Evolutionary conservation across 37 sponge, comb jelly and placozoan species (phyloP), one percentile per base, ranked within the genome.

Genomic region (Eunapius fragilis): DNA sequence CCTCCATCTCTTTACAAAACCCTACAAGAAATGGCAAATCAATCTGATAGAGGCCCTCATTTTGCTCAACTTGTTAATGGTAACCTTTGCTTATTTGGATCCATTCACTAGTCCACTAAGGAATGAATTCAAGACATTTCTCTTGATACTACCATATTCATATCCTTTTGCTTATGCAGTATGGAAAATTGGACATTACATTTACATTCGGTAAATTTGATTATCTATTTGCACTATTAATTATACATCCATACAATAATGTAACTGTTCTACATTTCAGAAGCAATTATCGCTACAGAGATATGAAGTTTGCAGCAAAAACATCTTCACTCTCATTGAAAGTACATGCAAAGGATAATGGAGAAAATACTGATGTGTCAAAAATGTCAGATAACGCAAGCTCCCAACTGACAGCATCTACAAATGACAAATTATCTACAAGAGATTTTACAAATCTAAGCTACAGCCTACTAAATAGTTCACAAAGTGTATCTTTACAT

Each of bases 31-130:
- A 83, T 67, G 37, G 69, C 67, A 85, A 67, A 85, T 90, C 74
- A 94, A 94, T 37, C 27, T 90, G 69, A 88, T 90, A 26, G 94
- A 94, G 68, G 86, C 94, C 2, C 41, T 75, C 74, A 87, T 94
- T 31, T 71, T 94, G 45, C 76, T 90, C 32, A 49, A 90, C 79
- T 80, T 94, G 32, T 74, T 94, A 23, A 26, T 90, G 72, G 88
- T 90, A 37, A 94, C 91, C 3, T 82, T 72, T 24, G 91, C 94
- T 34, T 90, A 90, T 71, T 82, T 93, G 14, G 87, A 89, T 27
- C 91, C 85, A 22, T 75, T 74, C 25, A 81, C 78, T 37, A 78
- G 68, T 27, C 88, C 87, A 7, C 84, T 90, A 11, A 88, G 91
- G 30, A 13, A 45, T 0, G 58, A 68, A 30, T 87, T 93, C 58